phyloP scores from a whole-genome alignment of 2,113 vertebrate species.

The Saimiri boliviensis region DNA sequence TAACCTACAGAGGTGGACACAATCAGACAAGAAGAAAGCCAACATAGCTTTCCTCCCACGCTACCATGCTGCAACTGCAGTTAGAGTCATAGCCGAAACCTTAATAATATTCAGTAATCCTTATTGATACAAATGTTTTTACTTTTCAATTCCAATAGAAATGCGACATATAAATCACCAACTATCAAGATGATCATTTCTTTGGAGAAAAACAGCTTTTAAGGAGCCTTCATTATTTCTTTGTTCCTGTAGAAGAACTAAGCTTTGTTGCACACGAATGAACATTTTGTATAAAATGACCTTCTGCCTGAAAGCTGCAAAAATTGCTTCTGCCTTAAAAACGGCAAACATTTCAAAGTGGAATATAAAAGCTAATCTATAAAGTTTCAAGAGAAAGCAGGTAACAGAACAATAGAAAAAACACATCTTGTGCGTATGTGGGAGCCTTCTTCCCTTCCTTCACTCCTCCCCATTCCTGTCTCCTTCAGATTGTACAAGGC shows the following conservation, averaged over 20 bases:
- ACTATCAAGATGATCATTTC: slow-evolving; percentile 53
- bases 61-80: neutral
- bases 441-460: neutral
- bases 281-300: slow-evolving; percentile 74
- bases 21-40: neutral
- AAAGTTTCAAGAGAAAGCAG: slow-evolving; percentile 53
- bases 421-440: neutral
- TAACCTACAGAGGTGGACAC: neutral
- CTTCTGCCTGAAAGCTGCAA: slow-evolving; percentile 63
- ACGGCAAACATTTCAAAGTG: slow-evolving; percentile 65
- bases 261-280: slow-evolving; percentile 65
- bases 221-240: slow-evolving; percentile 71
- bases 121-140: slow-evolving; percentile 67
- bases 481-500: neutral
- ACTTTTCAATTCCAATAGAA: slow-evolving; percentile 52
- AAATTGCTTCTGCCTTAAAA: slow-evolving; percentile 67
- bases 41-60: neutral
- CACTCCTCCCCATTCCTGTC: neutral
- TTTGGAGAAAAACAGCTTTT: slow-evolving; percentile 65
- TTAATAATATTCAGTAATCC: slow-evolving; percentile 28
- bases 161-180: slow-evolving; percentile 45
- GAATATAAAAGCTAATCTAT: slow-evolving; percentile 67
- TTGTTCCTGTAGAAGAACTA: slow-evolving; percentile 70
- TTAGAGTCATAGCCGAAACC: neutral
- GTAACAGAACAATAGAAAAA: slow-evolving; percentile 52